Conservation (phyloP, 2,888 invertebrate genomes). For the Odontocerum albicorne region DNA sequence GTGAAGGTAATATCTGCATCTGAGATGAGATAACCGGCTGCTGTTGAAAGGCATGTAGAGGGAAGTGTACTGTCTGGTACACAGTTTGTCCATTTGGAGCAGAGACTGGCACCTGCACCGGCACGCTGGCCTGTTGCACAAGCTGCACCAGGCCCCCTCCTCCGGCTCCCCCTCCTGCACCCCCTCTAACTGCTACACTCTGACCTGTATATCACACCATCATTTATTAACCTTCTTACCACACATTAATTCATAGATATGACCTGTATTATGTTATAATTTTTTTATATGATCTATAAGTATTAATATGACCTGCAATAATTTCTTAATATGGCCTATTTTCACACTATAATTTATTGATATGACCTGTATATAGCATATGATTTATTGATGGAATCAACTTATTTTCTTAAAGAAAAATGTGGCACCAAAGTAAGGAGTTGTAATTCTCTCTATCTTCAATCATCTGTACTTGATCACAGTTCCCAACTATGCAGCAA, state of each 20-base stretch:
- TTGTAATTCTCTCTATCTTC: no score
- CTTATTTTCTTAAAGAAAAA: no score
- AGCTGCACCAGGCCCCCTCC: conserved; percentile 63
- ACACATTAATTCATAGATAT: not conserved
- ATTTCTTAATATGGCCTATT: no score
- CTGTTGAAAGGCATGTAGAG: conserved; percentile 73
- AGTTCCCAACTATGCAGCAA: no score
- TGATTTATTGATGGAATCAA: no score
- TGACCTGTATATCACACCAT: conserved; percentile 52
- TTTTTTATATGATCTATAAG: not conserved
- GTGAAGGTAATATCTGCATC: conserved; percentile 80
- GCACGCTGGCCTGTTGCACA: conserved; percentile 68
- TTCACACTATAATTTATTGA: no score
- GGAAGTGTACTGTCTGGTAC: conserved; percentile 93
- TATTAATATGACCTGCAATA: not conserved
- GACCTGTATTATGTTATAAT: not conserved
- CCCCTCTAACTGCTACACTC: conserved; percentile 68
- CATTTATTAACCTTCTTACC: no score
- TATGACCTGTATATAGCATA: no score
- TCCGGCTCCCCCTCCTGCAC: conserved; percentile 38
- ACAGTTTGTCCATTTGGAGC: conserved; percentile 89
- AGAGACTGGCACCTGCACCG: conserved; percentile 88
- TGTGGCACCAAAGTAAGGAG: no score
- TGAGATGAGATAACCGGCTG: conserved; percentile 43
- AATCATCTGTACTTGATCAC: no score